phyloP scores from a whole-genome alignment of 2,797 vertebrate species.

The Oceanodroma leucorhoa region DNA sequence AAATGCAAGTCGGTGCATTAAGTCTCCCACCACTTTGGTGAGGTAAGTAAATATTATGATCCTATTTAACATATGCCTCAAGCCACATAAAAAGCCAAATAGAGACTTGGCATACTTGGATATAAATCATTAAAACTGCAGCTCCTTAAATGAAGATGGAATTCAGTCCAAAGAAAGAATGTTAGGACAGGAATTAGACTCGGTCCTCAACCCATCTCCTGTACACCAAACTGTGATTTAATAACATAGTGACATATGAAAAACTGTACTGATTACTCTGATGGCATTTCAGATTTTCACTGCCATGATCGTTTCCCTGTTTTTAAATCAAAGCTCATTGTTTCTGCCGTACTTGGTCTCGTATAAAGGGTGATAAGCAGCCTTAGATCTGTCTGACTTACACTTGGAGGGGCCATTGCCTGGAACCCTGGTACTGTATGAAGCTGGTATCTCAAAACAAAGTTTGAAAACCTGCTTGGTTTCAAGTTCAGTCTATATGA shows the following conservation, averaged over 20 bases:
- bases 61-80: constrained; percentile 50
- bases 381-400: not conserved
- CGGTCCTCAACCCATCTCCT: not conserved
- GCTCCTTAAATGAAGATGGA: constrained; percentile 1
- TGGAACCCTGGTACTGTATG: not conserved
- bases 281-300: not conserved
- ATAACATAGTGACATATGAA: not conserved
- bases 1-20: constrained; percentile 7
- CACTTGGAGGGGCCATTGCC: not conserved
- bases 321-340: not conserved
- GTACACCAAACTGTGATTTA: not conserved
- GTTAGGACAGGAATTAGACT: not conserved
- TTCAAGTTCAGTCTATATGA: not conserved
- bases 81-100: constrained; percentile 9
- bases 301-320: not conserved
- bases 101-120: not conserved
- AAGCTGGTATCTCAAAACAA: not conserved
- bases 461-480: not conserved
- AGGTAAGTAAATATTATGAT: constrained; percentile 59
- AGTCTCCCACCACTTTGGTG: constrained; percentile 12
- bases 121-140: constrained; percentile 45
- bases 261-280: not conserved
- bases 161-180: not conserved
- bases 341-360: not conserved
- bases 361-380: not conserved